Conservation (phyloP, 2,113 vertebrate genomes). For the Corythornis cristatus region DNA sequence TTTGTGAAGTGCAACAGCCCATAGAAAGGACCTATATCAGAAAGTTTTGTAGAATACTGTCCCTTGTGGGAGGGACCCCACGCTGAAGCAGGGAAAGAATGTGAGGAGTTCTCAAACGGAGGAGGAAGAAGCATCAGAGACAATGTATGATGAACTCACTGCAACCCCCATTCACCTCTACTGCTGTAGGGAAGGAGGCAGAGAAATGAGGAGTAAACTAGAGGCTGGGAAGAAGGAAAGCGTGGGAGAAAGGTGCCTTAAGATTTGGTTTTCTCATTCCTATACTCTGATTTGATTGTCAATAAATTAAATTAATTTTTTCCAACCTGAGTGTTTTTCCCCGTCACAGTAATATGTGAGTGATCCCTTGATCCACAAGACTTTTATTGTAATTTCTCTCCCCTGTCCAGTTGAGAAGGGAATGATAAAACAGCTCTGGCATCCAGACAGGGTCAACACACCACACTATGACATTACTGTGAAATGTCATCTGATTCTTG, state of each 20-base stretch:
- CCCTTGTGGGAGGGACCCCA: neutral
- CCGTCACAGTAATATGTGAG: neutral
- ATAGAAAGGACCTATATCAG: neutral
- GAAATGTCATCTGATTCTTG: neutral
- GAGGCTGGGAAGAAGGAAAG: neutral
- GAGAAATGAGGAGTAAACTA: neutral
- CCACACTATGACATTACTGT: neutral
- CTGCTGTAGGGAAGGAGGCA: neutral
- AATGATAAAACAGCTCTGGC: neutral
- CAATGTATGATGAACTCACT: neutral
- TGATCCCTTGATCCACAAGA: neutral
- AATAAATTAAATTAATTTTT: neutral
- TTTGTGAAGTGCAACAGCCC: neutral
- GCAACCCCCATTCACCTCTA: neutral
- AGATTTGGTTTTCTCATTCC: neutral
- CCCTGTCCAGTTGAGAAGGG: neutral
- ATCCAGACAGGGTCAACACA: neutral
- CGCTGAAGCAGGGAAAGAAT: neutral
- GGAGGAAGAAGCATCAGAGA: neutral
- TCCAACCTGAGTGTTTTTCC: neutral
- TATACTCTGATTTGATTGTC: neutral
- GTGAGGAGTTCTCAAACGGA: neutral
- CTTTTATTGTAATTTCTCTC: too few species aligned
- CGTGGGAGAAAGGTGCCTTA: rapidly evolving
- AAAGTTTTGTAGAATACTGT: neutral